Evolutionary conservation across 1,140 invertebrate genomes (phyloP), one percentile per base, ranked within the genome.

Genomic region (Pteromalus puparum): DNA sequence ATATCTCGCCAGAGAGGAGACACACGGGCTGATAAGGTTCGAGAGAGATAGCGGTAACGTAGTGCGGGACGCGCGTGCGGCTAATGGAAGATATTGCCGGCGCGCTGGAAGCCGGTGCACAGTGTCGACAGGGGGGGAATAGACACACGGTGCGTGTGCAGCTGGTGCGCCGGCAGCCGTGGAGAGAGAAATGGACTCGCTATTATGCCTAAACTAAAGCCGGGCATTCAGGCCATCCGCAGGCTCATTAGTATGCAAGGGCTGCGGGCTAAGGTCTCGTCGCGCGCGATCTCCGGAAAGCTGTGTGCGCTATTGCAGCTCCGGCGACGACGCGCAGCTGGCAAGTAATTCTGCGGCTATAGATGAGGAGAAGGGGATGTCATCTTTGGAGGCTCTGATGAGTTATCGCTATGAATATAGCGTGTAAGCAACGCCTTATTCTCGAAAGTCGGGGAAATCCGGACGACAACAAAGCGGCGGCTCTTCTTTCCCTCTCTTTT

Each of bases 121-220:
- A 70, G 68, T 26, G 68, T 21, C 3, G 24, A 12, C 38, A 65
- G 24, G 46, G 48, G 26, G n/a, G 53, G 10, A 3, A 18, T 1
- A 48, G 13, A 18, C 28, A 28, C 5, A 24, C 28, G 38, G 0
- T 74, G 81, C 81, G 67, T 46, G 82, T 79, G 78, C 83, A 68
- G 81, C 74, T 87, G 84, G 78, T 79, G 79, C 87, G 21, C 46
- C 10, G 34, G 42, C 26, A 1, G 24, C 26, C 1, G 53, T 5
- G 53, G 6, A 7, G 26, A 74, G 28, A 81, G 89, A 90, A 91
- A 92, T 91, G 91, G 91, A 92, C 90, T 91, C 84, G 89, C 91
- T 88, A 91, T 92, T 92, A 91, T 91, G 90, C 87, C 87, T 85
- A 90, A 90, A 91, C 90, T 91, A 90, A 91, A 91, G 89, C 90